Evolutionary conservation across 2,113 vertebrate species (phyloP), one percentile per base, ranked within the genome.

Genomic region (Ptychochromis oligacanthus): DNA sequence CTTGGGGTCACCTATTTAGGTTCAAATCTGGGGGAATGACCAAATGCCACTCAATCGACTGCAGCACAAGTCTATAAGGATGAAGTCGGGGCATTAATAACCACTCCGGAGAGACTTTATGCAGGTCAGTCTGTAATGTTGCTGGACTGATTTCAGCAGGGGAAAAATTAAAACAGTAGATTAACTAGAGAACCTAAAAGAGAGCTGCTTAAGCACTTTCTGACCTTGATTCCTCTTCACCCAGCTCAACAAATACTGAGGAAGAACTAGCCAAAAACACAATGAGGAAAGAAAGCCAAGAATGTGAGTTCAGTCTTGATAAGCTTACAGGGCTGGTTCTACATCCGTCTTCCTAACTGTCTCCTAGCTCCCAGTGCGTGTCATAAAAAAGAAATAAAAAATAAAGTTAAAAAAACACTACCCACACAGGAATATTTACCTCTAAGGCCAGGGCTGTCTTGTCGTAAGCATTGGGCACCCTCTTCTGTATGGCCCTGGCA

Each of bases 391-490:
- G 17, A 65, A 55, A 2, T 11, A 17, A n/a, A 70, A 24, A 7
- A 46, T n/a, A n/a, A n/a, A n/a, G n/a, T n/a, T n/a, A n/a, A n/a
- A 14, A 18, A 34, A 40, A 28, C n/a, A 67, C 6, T 14, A 57
- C 28, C 49, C 12, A 75, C 49, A 74, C 17, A 60, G 65, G 20
- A 49, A 80, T 72, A 81, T 94, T 92, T 98, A 99, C 98, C 97
- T 99, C 98, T 93, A 99, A 96, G 95, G 98, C 97, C 95, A 99
- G 96, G 94, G 98, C 98, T 64, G 98, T 99, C 97, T 99, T 99
- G 96, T 99, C 98, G 92, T 99, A 99, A 92, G 98, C 98, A 95
- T 99, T 99, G 95, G 98, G 98, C 91, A 99, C 98, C 96, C 98
- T 98, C 96, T 99, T 99, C 97, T 99, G 98, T 95, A 98, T 97